These are phyloP conservation scores for Pseudopleuronectes americanus DNA, from an alignment of 2,797 vertebrate genomes.

Conservation along the genomic window DNA sequence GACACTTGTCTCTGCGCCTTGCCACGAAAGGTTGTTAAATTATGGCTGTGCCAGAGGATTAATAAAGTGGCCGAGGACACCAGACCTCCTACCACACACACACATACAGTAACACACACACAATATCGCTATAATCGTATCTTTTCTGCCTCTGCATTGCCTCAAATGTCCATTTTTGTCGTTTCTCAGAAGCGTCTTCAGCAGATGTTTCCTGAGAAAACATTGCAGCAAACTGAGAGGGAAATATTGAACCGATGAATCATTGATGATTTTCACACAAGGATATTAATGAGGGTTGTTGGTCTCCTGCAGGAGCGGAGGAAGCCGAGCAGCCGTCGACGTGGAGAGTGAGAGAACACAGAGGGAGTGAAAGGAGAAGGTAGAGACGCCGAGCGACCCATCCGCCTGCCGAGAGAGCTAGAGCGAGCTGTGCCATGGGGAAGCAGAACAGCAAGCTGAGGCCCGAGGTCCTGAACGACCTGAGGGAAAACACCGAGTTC, in stretches of 20 bases:
- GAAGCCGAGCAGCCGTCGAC: conserved; percentile 47
- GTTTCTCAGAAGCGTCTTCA: conserved; percentile 28
- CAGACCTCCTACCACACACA: conserved; percentile 24
- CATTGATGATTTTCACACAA: conserved; percentile 68
- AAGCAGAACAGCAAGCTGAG: conserved; percentile 89
- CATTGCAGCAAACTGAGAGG: conserved; percentile 31
- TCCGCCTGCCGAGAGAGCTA: conserved; percentile 5
- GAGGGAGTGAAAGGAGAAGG: conserved; percentile 42
- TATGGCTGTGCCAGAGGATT: conserved; percentile 59
- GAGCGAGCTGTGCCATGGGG: conserved; percentile 76
- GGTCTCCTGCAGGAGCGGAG: conserved; percentile 69
- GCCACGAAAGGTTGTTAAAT: conserved; percentile 67
- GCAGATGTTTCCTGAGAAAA: conserved; percentile 37
- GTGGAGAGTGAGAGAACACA: conserved; percentile 34
- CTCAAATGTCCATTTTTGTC: conserved; percentile 23
- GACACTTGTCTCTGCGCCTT: conserved; percentile 55
- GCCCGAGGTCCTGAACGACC: conserved; percentile 86
- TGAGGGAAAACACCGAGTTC: conserved; percentile 87
- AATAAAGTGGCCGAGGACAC: conserved; percentile 71
- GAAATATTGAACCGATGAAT: conserved; percentile 70
- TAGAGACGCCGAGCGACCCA: conserved; percentile 26
- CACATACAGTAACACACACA: conserved; percentile 11
- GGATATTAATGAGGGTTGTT: conserved; percentile 68
- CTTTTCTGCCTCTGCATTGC: background rate
- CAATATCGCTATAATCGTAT: background rate